These are phyloP conservation scores for Thera britannica DNA, from an alignment of 2,888 invertebrate species.

Conservation along the genomic window DNA sequence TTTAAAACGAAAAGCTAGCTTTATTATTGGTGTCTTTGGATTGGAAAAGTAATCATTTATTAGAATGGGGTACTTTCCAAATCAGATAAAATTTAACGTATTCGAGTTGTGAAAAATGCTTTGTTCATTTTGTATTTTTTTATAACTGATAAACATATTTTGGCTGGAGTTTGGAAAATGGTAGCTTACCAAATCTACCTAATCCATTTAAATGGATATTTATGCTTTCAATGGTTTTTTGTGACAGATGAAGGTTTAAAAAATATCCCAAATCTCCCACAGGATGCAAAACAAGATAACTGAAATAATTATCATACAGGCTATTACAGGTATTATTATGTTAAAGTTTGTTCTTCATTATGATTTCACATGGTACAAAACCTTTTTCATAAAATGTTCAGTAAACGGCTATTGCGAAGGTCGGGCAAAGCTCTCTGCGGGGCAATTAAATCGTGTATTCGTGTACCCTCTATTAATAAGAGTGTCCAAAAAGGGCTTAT, in stretches of 20 bases:
- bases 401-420: background rate
- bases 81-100: slow-evolving; percentile 3
- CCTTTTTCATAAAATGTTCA: slow-evolving; percentile 5
- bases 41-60: slow-evolving; percentile 7
- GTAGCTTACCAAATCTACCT: no score
- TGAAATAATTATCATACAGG: no score
- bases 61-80: background rate
- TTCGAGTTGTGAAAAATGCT: no score
- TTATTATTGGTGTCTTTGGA: background rate
- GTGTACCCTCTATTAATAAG: slow-evolving; percentile 27
- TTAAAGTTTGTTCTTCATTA: background rate
- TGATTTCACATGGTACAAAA: background rate
- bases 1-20: slow-evolving; percentile 29
- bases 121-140: no score
- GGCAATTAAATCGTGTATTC: slow-evolving; percentile 26
- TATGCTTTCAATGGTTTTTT: no score
- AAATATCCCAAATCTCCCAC: no score
- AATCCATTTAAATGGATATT: no score
- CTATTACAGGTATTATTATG: no score
- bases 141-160: no score
- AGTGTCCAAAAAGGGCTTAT: slow-evolving; percentile 17
- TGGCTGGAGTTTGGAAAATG: no score
- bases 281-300: no score
- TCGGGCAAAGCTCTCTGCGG: slow-evolving; percentile 1
- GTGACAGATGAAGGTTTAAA: no score